These are phyloP conservation scores for Podocnemis expansa DNA, from an alignment of 2,113 vertebrate genomes.

Conservation along the genomic window DNA sequence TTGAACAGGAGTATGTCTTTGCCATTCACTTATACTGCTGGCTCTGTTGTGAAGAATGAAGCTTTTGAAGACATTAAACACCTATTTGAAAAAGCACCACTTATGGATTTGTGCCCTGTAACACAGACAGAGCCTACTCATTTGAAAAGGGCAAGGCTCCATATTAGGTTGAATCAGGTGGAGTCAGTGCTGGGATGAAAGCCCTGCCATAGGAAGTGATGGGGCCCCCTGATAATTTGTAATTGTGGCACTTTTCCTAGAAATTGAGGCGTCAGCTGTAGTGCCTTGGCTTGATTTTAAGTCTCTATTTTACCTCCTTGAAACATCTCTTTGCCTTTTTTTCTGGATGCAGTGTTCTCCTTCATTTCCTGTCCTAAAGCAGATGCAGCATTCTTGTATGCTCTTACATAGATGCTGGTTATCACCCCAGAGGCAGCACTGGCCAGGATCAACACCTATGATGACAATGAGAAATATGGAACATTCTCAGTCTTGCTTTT, in stretches of 20 bases:
- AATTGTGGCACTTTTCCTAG: background rate
- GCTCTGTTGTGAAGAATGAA: background rate
- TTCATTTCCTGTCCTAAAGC: background rate
- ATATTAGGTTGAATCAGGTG: accelerated
- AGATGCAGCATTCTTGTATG: background rate
- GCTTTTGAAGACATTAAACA: conserved; percentile 2
- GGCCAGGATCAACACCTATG: background rate
- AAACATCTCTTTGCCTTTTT: background rate
- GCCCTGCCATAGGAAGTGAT: background rate
- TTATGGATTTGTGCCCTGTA: accelerated
- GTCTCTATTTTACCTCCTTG: background rate
- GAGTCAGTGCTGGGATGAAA: accelerated
- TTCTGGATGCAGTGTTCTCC: background rate
- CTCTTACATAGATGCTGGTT: background rate
- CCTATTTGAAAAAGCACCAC: background rate
- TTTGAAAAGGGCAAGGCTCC: background rate
- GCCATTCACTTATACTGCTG: background rate
- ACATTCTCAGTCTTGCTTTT: accelerated
- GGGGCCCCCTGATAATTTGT: background rate
- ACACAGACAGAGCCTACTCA: background rate
- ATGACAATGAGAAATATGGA: accelerated
- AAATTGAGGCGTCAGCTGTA: background rate
- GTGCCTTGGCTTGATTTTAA: background rate
- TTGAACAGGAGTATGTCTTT: accelerated
- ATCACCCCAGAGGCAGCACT: background rate